Percentiles rank a stretch among this genome's conserved stretches.
Evolutionary conservation across 2,888 invertebrate species (phyloP).

Genomic region (Cabera pusaria): DNA sequence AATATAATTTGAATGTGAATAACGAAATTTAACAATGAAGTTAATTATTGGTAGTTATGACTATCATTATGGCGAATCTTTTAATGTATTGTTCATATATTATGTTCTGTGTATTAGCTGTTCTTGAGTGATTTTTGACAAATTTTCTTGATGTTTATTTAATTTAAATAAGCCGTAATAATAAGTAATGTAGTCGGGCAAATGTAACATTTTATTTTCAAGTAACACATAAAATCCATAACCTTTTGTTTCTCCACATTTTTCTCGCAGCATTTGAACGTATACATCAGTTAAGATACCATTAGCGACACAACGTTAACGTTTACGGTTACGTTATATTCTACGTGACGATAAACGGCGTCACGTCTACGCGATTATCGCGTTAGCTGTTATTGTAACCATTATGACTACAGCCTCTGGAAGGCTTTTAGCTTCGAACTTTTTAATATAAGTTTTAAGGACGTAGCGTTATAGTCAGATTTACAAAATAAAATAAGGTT

Average conservation of each 20-base stretch:
- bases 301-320: conserved; percentile 47
- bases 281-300: conserved; percentile 35
- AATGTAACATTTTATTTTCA: not conserved
- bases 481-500: too few relatives aligned
- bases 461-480: too few relatives aligned
- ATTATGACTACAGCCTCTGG: conserved; percentile 28
- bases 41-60: too few relatives aligned
- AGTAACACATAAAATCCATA: not conserved
- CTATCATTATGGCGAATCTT: not conserved
- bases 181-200: not conserved
- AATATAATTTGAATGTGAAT: too few relatives aligned
- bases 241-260: not conserved
- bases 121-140: too few relatives aligned
- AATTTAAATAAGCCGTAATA: too few relatives aligned
- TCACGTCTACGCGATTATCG: conserved; percentile 54
- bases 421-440: conserved; percentile 30
- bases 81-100: too few relatives aligned
- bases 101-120: too few relatives aligned
- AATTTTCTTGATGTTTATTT: too few relatives aligned
- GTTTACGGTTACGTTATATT: conserved; percentile 49
- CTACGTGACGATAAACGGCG: conserved; percentile 54
- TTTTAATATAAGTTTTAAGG: too few relatives aligned
- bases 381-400: conserved; percentile 35
- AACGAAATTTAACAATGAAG: too few relatives aligned
- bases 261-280: conserved; percentile 2